Base-by-base conservation (phyloP, 2,797 vertebrate genomes). In the Myotis planiceps region DNA sequence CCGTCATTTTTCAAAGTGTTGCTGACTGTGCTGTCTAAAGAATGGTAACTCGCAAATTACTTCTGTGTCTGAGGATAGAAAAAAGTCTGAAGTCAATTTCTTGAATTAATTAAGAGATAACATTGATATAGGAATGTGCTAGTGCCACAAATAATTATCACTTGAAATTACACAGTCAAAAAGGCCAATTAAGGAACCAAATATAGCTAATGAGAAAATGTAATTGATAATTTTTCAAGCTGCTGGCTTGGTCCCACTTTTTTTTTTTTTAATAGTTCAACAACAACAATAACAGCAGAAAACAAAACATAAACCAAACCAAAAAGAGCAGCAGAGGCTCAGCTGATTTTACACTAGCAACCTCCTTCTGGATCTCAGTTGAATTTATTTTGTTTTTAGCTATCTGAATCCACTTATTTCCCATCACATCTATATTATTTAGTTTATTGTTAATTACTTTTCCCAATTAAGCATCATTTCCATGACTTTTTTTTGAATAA, bases 61-160 rank as follows among this genome's bases (percentile, higher is more conserved):
- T 95, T 42, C 16, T 92, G 9, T 90, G 21, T 95, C 90, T 94
- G 88, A 98, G 96, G 75, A 94, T 83, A 29, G 51, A 68, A 94
- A 94, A 96, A 96, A 69, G 76, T 95, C 39, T 92, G 10, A 97
- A 97, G 96, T 98, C 25, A 55, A 83, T 97, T 97, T 97, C 96
- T 97, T 88, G 69, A 96, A 97, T 98, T 97, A 98, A 98, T 98
- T 98, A 98, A 98, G 98, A 98, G 97, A 98, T 97, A 98, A 96
- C 96, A 97, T 97, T 97, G 96, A 98, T 97, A 97, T 88, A 97
- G 94, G 96, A 98, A 96, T 92, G 18, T 72, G 37, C 34, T 88
- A 96, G 80, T 97, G 95, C 86, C 96, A 98, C 96, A 97, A 94
- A 98, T 97, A 98, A 98, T 98, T 98, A 98, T 98, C 95, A 97